phyloP scores from a whole-genome alignment of 2,797 vertebrate species.

The Eupleurogrammus muticus region DNA sequence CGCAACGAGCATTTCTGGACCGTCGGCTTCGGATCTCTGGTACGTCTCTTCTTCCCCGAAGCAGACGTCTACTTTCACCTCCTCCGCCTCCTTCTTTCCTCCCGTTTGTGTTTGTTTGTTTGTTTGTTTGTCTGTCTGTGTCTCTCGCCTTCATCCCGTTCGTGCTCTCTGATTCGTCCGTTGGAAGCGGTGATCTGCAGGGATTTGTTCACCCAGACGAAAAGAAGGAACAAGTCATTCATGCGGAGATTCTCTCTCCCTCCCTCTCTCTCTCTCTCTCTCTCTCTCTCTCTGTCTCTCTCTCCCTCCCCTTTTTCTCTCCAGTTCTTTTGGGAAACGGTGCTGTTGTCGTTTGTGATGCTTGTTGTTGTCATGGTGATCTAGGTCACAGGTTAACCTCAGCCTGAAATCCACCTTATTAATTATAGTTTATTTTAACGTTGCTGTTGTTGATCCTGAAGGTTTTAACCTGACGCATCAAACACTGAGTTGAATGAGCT shows the following conservation, averaged over 20 bases:
- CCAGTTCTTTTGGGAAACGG: constrained; percentile 14
- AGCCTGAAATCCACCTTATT: neutral
- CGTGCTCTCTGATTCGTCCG: constrained; percentile 8
- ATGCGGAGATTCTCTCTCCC: constrained; percentile 26
- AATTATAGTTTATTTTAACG: neutral
- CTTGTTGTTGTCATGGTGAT: constrained; percentile 1
- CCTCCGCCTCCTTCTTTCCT: neutral
- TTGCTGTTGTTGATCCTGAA: no score
- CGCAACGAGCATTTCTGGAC: constrained; percentile 99
- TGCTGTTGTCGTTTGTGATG: neutral
- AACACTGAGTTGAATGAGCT: no score
- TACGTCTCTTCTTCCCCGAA: constrained; percentile 68
- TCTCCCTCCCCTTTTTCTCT: no score
- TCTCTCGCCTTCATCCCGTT: neutral
- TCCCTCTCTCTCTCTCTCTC: neutral
- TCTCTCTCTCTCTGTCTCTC: neutral
- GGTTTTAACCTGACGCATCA: no score
- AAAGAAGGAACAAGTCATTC: constrained; percentile 56
- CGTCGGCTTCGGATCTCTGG: constrained; percentile 95
- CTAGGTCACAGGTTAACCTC: constrained; percentile 6
- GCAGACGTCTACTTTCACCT: neutral
- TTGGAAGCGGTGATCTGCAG: constrained; percentile 22
- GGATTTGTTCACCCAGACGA: constrained; percentile 44
- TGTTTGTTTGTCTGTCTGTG: neutral
- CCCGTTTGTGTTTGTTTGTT: constrained; percentile 3